phyloP scores from a whole-genome alignment of 2,113 vertebrate genomes.

The Lagopus leucura region DNA sequence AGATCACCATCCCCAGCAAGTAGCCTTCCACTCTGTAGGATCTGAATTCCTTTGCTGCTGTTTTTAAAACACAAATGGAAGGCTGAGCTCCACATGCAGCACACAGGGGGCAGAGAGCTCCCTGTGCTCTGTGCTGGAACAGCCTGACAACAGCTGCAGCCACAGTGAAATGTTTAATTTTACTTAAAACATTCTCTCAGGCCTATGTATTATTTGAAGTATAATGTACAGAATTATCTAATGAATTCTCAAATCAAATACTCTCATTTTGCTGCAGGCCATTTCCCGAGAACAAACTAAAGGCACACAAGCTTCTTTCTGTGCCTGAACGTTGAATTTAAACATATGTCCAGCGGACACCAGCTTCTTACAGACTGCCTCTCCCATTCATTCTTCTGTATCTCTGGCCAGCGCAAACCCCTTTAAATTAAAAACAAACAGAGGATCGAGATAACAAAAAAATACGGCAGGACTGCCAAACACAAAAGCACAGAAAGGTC shows the following conservation, averaged over 20 bases:
- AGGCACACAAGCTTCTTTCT: constrained; percentile 17
- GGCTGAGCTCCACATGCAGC: constrained; percentile 17
- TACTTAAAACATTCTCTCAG: constrained; percentile 53
- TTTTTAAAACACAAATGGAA: constrained; percentile 1
- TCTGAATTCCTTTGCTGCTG: background rate
- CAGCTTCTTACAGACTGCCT: constrained; percentile 13
- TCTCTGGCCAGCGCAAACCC: background rate
- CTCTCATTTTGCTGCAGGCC: constrained; percentile 61
- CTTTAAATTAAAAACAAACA: constrained; percentile 32
- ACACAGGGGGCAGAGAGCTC: constrained; percentile 6
- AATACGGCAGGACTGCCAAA: background rate
- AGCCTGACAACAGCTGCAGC: constrained; percentile 20
- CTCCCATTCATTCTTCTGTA: background rate
- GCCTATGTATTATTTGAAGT: constrained; percentile 53
- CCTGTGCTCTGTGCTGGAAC: background rate
- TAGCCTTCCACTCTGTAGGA: background rate
- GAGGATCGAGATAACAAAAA: background rate
- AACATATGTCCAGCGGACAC: constrained; percentile 19
- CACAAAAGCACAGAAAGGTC: background rate
- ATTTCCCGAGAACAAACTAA: constrained; percentile 46
- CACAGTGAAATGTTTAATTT: constrained; percentile 41
- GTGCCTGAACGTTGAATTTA: constrained; percentile 7
- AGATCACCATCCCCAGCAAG: background rate
- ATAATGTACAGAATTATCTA: constrained; percentile 57
- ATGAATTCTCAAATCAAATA: constrained; percentile 71